Conservation (phyloP, 2,888 invertebrate genomes). For the Noctua janthe region DNA sequence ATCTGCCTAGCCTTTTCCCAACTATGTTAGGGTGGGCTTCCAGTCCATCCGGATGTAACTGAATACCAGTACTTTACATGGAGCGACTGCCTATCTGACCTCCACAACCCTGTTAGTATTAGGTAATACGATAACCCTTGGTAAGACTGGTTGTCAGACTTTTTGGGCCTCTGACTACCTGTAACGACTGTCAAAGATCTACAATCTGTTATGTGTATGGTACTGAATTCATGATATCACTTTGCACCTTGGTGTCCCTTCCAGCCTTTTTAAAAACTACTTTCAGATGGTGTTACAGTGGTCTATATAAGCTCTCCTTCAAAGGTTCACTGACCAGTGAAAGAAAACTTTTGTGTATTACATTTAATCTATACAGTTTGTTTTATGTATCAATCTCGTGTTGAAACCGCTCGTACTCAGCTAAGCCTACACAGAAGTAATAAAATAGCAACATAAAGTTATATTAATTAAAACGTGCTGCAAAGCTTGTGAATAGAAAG, state of each 20-base stretch:
- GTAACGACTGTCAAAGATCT: too few relatives aligned
- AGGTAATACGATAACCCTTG: too few relatives aligned
- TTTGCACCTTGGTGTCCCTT: not conserved
- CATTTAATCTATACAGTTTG: not conserved
- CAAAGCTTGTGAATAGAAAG: not conserved
- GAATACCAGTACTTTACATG: too few relatives aligned
- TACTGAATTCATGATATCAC: not conserved
- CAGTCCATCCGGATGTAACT: too few relatives aligned
- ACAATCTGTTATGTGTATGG: not conserved
- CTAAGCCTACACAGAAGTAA: not conserved
- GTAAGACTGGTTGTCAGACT: too few relatives aligned
- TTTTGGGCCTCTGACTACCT: too few relatives aligned
- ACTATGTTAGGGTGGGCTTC: too few relatives aligned
- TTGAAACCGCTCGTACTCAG: not conserved
- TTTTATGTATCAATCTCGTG: slow-evolving; percentile 8
- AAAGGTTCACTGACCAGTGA: not conserved
- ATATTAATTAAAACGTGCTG: not conserved
- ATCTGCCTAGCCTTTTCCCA: too few relatives aligned
- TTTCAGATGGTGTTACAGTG: not conserved
- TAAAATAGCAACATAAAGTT: slow-evolving; percentile 6
- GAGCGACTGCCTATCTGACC: too few relatives aligned
- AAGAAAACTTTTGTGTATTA: not conserved
- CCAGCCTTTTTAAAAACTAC: not conserved
- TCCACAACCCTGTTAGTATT: too few relatives aligned
- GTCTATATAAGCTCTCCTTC: not conserved